phyloP scores from a whole-genome alignment of 2,113 vertebrate genomes.

The Esox niger region DNA sequence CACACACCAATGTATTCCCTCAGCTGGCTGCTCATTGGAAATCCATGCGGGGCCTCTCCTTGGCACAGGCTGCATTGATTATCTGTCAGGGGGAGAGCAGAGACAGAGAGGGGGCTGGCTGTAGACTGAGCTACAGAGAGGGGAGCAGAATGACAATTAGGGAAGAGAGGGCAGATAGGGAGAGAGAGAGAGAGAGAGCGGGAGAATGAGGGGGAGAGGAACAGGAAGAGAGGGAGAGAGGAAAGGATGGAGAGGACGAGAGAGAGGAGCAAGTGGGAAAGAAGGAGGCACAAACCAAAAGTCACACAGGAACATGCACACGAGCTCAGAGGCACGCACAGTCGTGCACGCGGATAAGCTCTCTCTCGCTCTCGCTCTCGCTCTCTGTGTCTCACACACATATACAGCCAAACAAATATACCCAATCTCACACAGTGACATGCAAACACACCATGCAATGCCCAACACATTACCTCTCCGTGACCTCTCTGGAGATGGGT shows the following conservation, averaged over 20 bases:
- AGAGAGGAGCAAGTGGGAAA: neutral
- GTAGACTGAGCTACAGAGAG: neutral
- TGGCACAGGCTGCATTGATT: conserved; percentile 30
- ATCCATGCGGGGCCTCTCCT: conserved; percentile 34
- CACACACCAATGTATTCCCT: conserved; percentile 10
- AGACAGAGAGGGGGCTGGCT: neutral
- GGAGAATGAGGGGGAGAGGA: neutral
- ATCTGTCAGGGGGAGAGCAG: conserved; percentile 32
- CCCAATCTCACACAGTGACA: too few relatives aligned
- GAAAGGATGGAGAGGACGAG: neutral
- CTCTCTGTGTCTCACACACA: too few relatives aligned
- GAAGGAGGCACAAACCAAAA: neutral
- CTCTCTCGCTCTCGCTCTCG: too few relatives aligned
- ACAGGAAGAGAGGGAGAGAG: neutral
- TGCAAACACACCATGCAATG: too few relatives aligned
- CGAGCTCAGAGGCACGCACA: too few relatives aligned
- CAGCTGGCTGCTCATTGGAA: conserved; percentile 28
- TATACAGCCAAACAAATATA: too few relatives aligned
- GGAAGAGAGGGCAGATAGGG: conserved; percentile 5
- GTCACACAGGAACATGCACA: too few relatives aligned
- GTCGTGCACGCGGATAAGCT: too few relatives aligned
- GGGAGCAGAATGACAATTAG: conserved; percentile 17
- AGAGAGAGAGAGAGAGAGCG: neutral
- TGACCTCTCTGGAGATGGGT: too few relatives aligned
- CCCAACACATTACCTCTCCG: neutral